Evolutionary conservation across 2,797 vertebrate species (phyloP).

Genomic region (Trematomus bernacchii): DNA sequence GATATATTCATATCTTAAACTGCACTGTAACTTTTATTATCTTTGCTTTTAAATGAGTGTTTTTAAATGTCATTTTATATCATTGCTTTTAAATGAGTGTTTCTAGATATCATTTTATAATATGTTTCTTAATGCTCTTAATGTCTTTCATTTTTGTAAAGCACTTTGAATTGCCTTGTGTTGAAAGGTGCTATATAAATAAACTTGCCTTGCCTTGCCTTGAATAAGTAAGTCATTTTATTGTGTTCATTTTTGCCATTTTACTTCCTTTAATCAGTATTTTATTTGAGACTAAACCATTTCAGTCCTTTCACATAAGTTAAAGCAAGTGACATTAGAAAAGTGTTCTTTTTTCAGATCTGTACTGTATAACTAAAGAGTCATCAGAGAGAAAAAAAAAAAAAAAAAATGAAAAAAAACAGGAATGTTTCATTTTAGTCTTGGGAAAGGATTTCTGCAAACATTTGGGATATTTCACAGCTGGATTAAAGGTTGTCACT

Average conservation of each 20-base stretch:
- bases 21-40: too few species aligned
- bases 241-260: background rate
- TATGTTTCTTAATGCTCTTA: too few species aligned
- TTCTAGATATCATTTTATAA: too few species aligned
- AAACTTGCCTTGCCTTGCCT: too few species aligned
- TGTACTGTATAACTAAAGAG: conserved; percentile 11
- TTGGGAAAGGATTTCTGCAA: conserved; percentile 77
- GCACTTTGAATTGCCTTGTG: too few species aligned
- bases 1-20: too few species aligned
- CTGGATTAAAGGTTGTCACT: conserved; percentile 49
- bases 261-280: conserved; percentile 1
- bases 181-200: too few species aligned
- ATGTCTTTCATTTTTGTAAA: too few species aligned
- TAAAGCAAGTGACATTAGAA: background rate
- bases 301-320: background rate
- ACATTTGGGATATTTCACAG: conserved; percentile 77
- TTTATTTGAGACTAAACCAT: background rate
- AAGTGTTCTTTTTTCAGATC: too few species aligned
- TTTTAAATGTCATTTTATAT: too few species aligned
- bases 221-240: background rate
- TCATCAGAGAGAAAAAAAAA: conserved; percentile 15
- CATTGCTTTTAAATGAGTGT: too few species aligned
- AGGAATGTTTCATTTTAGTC: conserved; percentile 77
- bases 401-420: background rate
- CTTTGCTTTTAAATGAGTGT: too few species aligned